Evolutionary conservation across 2,797 vertebrate species (phyloP), one percentile per base, ranked within the genome.

Genomic region (Xiphophorus birchmanni): DNA sequence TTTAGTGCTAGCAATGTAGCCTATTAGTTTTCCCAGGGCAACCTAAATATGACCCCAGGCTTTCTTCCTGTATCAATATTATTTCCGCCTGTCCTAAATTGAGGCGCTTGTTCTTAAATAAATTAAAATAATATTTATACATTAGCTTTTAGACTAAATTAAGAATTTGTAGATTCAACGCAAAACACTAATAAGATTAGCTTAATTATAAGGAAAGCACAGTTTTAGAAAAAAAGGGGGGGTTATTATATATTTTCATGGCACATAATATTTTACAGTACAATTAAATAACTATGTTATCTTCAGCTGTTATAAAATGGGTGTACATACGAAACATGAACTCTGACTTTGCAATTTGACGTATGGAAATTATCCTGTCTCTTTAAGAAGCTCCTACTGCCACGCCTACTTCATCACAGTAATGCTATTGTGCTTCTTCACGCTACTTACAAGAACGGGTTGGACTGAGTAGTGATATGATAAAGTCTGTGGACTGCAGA

Each of bases 21-120:
- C 26, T 79, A 76, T 37, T 79, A 67, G 86, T 78, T 80, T 72
- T 11, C 37, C 56, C 3, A 1, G 91, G 12, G 90, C 45, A 15
- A 82, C 91, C n/a, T 54, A 0, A 1, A 84, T 78, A 65, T 0
- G 2, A 54, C 10, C 80, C 89, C 94, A 80, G 54, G 1, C 0
- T 29, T 15, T 3, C 54, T 3, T 2, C 1, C 2, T 1, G 0
- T 35, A 17, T n/a, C n/a, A 4, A 40, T 21, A 2, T 74, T 71
- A 4, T 90, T 94, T 94, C 94, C 93, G 81, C 5, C 10, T 44
- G 8, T 2, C 42, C 23, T 11, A 58, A 50, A 50, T 50, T 21
- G 6, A 50, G 18, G 18, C 18, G 18, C 48, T 50, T 50, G 6
- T 50, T 56, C 26, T n/a, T 56, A 12, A 56, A 56, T 12, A n/a